A percentile compares a stretch with the other conserved stretches of the same genome.
Evolutionary conservation across 2,797 vertebrate genomes (phyloP).

Genomic region (Synanceia verrucosa): DNA sequence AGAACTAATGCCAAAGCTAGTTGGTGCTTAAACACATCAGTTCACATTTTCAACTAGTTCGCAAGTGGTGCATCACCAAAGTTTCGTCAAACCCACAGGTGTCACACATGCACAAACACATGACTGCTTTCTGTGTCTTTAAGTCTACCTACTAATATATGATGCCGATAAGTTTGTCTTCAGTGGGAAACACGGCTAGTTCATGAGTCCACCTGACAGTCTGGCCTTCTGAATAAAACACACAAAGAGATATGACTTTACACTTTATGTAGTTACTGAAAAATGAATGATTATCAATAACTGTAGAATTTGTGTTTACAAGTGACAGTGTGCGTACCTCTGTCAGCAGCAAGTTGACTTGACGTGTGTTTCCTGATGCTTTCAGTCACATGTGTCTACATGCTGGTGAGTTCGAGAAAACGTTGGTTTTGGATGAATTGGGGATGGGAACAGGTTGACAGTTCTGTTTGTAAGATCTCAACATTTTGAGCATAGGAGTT

Average conservation of each 20-base stretch:
- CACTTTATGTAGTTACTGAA: neutral
- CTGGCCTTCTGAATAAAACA: neutral
- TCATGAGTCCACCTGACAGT: neutral
- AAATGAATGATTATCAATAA: neutral
- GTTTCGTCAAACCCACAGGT: neutral
- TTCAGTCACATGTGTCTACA: neutral
- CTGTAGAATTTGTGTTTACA: neutral
- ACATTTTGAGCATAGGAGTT: slow-evolving; percentile 50
- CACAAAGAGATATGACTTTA: neutral
- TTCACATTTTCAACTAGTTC: slow-evolving; percentile 10
- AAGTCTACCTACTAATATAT: neutral
- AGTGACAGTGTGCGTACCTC: neutral
- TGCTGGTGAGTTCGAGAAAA: neutral
- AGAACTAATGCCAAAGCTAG: slow-evolving; percentile 23
- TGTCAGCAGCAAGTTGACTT: neutral
- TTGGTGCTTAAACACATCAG: slow-evolving; percentile 33
- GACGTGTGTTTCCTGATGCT: neutral
- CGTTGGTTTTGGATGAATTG: neutral
- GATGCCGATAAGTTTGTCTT: neutral
- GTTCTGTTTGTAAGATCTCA: slow-evolving; percentile 51
- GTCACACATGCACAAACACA: neutral
- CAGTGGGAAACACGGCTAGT: neutral
- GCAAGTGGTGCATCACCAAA: neutral
- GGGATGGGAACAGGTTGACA: neutral
- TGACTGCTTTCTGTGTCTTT: neutral